Evolutionary conservation across 2,888 invertebrate species (phyloP).

Genomic region (Dolichopus griseipennis): DNA sequence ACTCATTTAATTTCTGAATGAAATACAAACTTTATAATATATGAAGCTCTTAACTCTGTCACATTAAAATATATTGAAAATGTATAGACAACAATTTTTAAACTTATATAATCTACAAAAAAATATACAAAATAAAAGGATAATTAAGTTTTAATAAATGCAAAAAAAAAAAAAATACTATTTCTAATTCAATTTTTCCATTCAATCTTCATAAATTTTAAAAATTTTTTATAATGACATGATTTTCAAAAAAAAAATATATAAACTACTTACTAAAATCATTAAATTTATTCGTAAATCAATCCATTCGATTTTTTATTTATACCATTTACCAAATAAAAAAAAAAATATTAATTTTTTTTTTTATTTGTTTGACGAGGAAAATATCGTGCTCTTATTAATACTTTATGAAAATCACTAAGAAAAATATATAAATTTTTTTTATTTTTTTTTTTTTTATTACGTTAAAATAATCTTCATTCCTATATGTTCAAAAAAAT

Average conservation of each 20-base stretch:
- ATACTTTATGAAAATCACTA: slow-evolving; percentile 3
- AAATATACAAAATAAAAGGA: no score
- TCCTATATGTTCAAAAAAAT: neutral
- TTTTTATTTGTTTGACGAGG: neutral
- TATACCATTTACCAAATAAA: neutral
- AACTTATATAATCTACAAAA: neutral
- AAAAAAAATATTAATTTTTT: neutral
- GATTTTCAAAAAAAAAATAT: no score
- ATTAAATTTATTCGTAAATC: neutral
- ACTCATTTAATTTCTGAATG: neutral
- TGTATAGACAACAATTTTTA: neutral
- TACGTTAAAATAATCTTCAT: slow-evolving; percentile 4
- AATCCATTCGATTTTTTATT: neutral
- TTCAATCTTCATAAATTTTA: no score
- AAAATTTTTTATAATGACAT: no score
- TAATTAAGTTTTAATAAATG: no score
- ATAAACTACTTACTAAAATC: neutral
- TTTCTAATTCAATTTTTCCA: neutral
- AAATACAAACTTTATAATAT: neutral
- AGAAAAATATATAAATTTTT: neutral
- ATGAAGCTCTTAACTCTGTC: neutral
- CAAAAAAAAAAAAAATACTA: no score
- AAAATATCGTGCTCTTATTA: slow-evolving; percentile 1
- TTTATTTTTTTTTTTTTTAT: neutral
- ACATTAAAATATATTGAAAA: neutral